Conservation (phyloP, 2,113 vertebrate genomes). For the Aspiorhynchus laticeps region DNA sequence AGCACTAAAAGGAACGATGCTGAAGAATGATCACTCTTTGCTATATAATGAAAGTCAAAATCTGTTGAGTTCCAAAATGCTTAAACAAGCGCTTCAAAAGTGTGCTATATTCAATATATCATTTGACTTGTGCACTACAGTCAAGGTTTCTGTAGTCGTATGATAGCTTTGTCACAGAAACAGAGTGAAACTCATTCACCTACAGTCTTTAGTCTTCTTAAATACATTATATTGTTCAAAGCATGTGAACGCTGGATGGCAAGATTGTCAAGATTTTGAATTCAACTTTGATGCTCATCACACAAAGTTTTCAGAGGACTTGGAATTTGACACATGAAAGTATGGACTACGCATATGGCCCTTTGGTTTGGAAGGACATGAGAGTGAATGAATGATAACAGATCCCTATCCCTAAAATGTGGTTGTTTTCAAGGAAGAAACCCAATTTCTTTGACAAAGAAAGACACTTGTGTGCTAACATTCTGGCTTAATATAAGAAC, state of each 20-base stretch:
- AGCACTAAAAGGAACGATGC: not conserved
- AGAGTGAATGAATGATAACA: not conserved
- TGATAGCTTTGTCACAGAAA: not conserved
- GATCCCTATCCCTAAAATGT: not conserved
- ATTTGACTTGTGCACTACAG: not conserved
- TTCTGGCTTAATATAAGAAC: slow-evolving; percentile 20
- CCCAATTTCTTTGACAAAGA: not conserved
- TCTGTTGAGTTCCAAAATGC: not conserved
- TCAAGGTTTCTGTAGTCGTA: not conserved
- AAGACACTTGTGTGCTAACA: not conserved
- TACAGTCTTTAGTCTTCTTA: not conserved
- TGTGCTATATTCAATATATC: no score
- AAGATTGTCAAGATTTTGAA: no score
- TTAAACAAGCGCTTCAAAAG: not conserved
- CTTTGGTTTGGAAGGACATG: not conserved
- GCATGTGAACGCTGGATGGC: not conserved
- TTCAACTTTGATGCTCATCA: not conserved
- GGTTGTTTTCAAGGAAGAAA: slow-evolving; percentile 28
- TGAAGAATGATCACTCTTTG: not conserved
- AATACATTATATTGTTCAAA: not conserved
- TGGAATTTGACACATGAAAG: not conserved
- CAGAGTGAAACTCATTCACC: not conserved
- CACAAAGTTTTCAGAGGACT: not conserved
- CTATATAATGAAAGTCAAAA: not conserved
- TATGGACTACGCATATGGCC: not conserved